phyloP scores from a whole-genome alignment of 2,113 vertebrate species.

The Grantiella picta region DNA sequence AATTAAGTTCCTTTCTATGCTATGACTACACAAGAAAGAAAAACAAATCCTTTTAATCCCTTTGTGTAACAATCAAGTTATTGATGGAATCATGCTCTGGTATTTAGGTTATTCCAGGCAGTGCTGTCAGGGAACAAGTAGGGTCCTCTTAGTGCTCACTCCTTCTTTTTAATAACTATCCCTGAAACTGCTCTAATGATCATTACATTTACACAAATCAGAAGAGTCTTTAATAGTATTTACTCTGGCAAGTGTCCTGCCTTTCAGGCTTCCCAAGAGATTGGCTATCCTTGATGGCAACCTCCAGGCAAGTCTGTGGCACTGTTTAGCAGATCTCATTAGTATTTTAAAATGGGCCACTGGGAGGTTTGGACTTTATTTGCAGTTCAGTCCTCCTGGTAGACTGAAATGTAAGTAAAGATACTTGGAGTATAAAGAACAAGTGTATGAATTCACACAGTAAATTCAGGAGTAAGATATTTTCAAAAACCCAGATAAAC shows the following conservation, averaged over 20 bases:
- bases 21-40: not conserved
- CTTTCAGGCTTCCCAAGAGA: not conserved
- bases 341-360: not conserved
- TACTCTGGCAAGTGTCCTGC: not conserved
- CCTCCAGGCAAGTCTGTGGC: not conserved
- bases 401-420: not conserved
- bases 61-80: not conserved
- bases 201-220: not conserved
- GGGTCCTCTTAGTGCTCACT: not conserved
- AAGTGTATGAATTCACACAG: not conserved
- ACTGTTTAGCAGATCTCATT: not conserved
- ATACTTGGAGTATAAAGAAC: not conserved
- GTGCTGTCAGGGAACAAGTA: not conserved
- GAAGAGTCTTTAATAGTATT: not conserved
- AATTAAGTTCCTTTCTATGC: not conserved
- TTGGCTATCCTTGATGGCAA: not conserved
- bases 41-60: not conserved
- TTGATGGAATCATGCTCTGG: not conserved
- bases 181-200: not conserved
- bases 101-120: not conserved
- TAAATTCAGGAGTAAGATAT: not conserved
- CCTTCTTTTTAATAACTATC: not conserved
- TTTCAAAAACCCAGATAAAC: not conserved
- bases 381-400: not conserved
- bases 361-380: not conserved